Evolutionary conservation across 2,113 vertebrate genomes (phyloP).

Genomic region (Aegotheles bennettii): DNA sequence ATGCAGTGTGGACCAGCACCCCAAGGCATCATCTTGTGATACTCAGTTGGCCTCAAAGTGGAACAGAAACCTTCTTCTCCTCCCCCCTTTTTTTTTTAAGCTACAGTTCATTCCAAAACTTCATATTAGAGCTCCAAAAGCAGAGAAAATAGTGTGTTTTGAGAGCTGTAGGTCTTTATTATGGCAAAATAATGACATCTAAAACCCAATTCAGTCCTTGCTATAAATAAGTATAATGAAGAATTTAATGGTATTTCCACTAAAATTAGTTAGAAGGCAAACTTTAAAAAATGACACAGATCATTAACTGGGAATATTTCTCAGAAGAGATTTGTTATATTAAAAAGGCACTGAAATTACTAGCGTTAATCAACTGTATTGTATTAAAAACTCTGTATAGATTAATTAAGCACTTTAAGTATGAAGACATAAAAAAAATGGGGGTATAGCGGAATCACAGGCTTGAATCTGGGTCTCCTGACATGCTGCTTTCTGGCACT

Average conservation of each 20-base stretch:
- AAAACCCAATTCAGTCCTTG: conserved; percentile 24
- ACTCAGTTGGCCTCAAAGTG: neutral
- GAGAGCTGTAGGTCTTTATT: conserved; percentile 24
- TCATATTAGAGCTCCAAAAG: neutral
- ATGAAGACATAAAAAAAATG: conserved; percentile 13
- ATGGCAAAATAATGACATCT: conserved; percentile 5
- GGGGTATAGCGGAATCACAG: neutral
- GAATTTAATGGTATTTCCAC: conserved; percentile 50
- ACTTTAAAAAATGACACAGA: conserved; percentile 68
- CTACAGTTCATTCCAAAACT: neutral
- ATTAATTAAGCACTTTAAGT: conserved; percentile 69
- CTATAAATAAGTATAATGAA: conserved; percentile 48
- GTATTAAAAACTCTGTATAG: conserved; percentile 60
- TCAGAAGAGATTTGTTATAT: conserved; percentile 70
- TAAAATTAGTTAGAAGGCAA: conserved; percentile 65
- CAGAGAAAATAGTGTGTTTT: neutral
- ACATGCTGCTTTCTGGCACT: neutral
- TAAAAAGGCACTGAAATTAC: conserved; percentile 69
- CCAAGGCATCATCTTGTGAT: neutral
- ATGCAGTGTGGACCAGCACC: neutral
- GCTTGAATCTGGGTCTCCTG: neutral
- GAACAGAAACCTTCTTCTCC: neutral
- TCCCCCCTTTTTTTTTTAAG: neutral
- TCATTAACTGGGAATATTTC: conserved; percentile 71
- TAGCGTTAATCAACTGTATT: conserved; percentile 67